Conservation (phyloP, 2,113 vertebrate species). For the Labeo catla region DNA sequence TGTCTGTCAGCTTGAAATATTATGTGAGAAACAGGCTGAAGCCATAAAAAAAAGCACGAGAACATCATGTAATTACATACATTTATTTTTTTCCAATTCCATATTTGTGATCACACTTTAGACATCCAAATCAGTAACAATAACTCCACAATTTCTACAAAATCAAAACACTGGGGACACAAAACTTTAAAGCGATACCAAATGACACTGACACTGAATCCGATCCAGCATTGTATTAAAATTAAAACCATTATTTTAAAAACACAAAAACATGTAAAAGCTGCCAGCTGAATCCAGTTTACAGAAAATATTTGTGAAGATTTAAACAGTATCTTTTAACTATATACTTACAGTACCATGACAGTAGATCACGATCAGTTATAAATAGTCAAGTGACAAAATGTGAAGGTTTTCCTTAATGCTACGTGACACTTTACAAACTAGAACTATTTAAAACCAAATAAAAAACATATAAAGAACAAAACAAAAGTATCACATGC, state of each 20-base stretch:
- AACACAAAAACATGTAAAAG: neutral
- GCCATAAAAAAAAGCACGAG: neutral
- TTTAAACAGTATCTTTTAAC: neutral
- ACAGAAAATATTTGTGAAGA: neutral
- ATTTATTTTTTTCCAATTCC: conserved; percentile 23
- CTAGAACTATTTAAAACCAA: neutral
- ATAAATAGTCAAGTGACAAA: neutral
- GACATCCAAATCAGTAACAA: conserved; percentile 38
- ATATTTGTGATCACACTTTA: conserved; percentile 32
- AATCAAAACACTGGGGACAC: neutral
- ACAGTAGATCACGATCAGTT: neutral
- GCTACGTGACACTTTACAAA: neutral
- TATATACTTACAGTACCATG: neutral
- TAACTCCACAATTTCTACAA: conserved; percentile 40
- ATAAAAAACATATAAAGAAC: neutral
- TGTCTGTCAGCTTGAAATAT: neutral
- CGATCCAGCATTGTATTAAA: neutral
- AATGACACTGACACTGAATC: neutral
- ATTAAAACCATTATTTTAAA: neutral
- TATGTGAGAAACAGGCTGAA: neutral
- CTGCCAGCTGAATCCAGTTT: neutral
- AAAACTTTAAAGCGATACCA: neutral
- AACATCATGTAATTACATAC: neutral
- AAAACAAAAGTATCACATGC: neutral
- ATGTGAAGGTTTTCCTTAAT: neutral